Base-by-base conservation (phyloP, 2,797 vertebrate species). In the Ctenopoma multispine region DNA sequence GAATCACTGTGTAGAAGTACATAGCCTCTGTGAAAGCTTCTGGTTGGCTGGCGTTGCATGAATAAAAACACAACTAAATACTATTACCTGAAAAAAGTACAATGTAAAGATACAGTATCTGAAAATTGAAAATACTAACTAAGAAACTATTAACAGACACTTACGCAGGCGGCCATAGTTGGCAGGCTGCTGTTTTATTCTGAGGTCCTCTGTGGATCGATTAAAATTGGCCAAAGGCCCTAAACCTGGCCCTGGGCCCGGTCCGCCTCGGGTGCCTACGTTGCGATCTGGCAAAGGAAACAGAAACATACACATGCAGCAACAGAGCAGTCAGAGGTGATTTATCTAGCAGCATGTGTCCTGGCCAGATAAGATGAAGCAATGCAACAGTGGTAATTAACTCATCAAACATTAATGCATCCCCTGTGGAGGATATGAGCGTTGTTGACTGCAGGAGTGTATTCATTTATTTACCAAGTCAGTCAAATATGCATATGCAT, bases 201-300 rank as follows among this genome's bases (percentile, higher is more conserved):
- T 77, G 70, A 99, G 94, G 84, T 99, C 97, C 80, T 99, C 97
- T 0, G 95, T 96, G 76, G 98, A 99, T 73, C 90, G 94, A 86
- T 95, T 96, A 46, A 95, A 94, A 77, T 91, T 92, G 1, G 94
- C 59, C 0, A 92, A 0, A 84, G 92, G 68, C 58, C 94, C 79
- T 80, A 61, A 43, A 40, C 82, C 4, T 81, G 91, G 67, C 62
- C 93, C 76, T 79, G 81, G 63, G 5, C 90, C 69, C 0, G 29
- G 68, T 72, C 92, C 81, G 84, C 94, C 78, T 72, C 87, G 0
- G 81, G 95, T 61, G 90, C 95, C 79, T 88, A 87, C 78, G 70
- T 94, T 96, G n/a, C 91, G 41, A 66, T 40, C 80, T 86, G 74
- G 4, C 14, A 31, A 10, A 13, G 12, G 23, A 72, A 46, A 57